phyloP scores from a whole-genome alignment of 1,140 invertebrate species.

The Lucilia sericata region DNA sequence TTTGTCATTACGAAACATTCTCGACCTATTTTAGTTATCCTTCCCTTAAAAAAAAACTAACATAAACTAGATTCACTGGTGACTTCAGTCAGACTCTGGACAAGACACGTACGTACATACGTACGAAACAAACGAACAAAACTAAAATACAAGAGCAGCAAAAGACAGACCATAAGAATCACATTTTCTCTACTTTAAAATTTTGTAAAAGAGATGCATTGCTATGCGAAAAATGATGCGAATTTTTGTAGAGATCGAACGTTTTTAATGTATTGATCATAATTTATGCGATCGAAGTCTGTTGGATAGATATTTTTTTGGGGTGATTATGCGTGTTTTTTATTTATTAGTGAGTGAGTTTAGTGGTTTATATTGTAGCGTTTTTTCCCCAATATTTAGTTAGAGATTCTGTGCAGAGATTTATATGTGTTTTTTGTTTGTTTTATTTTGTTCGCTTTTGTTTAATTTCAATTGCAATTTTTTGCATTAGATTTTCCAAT shows the following conservation, averaged over 20 bases:
- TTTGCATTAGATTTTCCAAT: conserved; percentile 15
- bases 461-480: not conserved
- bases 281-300: not conserved
- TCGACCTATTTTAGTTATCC: not conserved
- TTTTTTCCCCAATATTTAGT: conserved; percentile 8
- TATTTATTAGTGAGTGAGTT: conserved; percentile 12
- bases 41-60: not conserved
- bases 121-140: not conserved
- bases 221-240: conserved; percentile 15
- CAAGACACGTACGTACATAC: not conserved
- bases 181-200: not conserved
- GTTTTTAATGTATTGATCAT: not conserved
- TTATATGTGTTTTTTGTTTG: not conserved
- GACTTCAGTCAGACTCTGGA: not conserved
- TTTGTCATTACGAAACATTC: no score
- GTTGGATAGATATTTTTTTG: conserved; percentile 11
- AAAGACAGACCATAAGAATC: not conserved
- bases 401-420: conserved; percentile 21
- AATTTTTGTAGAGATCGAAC: not conserved
- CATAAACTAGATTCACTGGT: conserved; percentile 15
- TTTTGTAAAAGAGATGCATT: not conserved
- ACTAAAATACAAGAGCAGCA: not conserved
- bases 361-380: not conserved
- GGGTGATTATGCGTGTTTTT: conserved; percentile 45
- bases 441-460: not conserved